Evolutionary conservation across 1,140 invertebrate species (phyloP).

Genomic region (Hestina assimilis): DNA sequence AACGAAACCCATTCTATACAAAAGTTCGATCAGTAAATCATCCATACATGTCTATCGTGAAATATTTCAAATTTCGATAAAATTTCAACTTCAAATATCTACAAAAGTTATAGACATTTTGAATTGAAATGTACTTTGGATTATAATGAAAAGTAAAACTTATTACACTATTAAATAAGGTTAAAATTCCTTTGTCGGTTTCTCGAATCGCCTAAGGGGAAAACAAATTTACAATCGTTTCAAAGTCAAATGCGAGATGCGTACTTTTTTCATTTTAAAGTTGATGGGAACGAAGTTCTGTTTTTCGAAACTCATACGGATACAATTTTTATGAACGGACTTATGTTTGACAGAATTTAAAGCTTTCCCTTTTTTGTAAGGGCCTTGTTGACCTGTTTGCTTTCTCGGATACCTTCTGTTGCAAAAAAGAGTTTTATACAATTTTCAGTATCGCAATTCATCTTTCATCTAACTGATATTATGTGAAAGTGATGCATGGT

Average conservation of each 20-base stretch:
- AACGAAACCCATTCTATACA: constrained; percentile 9
- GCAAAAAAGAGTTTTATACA: no score
- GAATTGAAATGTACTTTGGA: constrained; percentile 2
- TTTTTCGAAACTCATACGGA: neutral
- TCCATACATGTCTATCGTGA: constrained; percentile 28
- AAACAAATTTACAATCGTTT: constrained; percentile 20
- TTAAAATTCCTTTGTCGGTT: neutral
- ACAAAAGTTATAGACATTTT: constrained; percentile 38
- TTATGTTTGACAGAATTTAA: no score
- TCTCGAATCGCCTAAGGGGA: constrained; percentile 9
- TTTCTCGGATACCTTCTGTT: no score
- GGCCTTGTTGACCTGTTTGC: no score
- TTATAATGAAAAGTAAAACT: neutral
- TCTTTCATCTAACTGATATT: no score
- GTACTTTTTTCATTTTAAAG: constrained; percentile 16
- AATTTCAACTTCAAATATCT: constrained; percentile 50
- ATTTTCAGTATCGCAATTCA: no score
- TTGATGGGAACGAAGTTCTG: neutral
- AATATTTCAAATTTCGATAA: constrained; percentile 54
- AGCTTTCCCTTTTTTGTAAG: no score
- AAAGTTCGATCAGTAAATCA: constrained; percentile 49
- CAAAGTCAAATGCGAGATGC: constrained; percentile 12
- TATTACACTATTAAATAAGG: constrained; percentile 2
- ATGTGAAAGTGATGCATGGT: no score
- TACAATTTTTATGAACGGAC: neutral